Conservation (phyloP, 30 jellyfish, hydroid and myxozoan genomes). For the Aurelia sp. region DNA sequence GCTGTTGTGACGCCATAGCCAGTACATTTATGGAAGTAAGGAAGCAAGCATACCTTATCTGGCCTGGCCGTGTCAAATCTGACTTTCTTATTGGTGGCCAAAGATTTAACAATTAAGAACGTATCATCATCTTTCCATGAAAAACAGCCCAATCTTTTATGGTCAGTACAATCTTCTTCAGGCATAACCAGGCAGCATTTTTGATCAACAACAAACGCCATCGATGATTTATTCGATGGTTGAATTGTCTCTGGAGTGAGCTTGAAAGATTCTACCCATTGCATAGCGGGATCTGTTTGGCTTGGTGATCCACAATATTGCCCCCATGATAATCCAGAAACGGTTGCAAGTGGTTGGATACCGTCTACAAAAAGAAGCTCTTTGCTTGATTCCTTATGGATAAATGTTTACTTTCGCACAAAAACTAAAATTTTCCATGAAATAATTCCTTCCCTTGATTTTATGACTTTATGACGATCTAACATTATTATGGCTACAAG, state of each 20-base stretch:
- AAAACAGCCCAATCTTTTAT: constrained; percentile 56
- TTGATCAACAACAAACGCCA: constrained; percentile 72
- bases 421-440: no score
- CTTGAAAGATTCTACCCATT: constrained; percentile 77
- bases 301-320: constrained; percentile 94
- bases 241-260: constrained; percentile 42
- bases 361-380: constrained; percentile 9
- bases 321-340: constrained; percentile 91
- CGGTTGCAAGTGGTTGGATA: constrained; percentile 78
- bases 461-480: no score
- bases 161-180: constrained; percentile 53
- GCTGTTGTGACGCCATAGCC: no score
- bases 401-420: no score
- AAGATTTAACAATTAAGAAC: constrained; percentile 68
- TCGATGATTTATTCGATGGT: constrained; percentile 64
- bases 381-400: no score
- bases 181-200: constrained; percentile 70
- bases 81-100: constrained; percentile 23
- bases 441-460: no score
- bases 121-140: constrained; percentile 87
- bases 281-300: constrained; percentile 79
- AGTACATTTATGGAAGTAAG: background rate
- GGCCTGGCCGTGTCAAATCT: constrained; percentile 91
- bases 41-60: constrained; percentile 57
- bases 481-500: no score